Percentiles rank a stretch among this genome's conserved stretches.
Evolutionary conservation across 2,113 vertebrate species (phyloP).

Genomic region (Hippopotamus amphibius): DNA sequence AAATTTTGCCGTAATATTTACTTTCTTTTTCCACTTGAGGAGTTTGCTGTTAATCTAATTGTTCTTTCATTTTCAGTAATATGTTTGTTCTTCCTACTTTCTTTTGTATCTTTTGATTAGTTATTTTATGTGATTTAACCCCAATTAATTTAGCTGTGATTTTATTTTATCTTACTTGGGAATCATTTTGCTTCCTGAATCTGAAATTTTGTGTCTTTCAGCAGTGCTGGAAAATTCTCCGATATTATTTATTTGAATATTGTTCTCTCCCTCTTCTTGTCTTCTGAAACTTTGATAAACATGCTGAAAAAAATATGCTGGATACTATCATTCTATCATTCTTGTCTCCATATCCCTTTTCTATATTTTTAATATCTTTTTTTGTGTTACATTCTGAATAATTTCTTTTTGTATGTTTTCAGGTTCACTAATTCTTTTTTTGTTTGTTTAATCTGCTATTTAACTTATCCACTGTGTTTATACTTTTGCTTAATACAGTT

Average conservation of each 20-base stretch:
- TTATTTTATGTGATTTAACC: background rate
- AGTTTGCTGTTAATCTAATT: background rate
- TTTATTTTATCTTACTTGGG: background rate
- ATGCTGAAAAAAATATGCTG: background rate
- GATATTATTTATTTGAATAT: background rate
- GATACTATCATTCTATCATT: background rate
- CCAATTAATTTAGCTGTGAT: background rate
- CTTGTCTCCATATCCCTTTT: background rate
- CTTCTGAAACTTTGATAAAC: background rate
- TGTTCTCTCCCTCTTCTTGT: background rate
- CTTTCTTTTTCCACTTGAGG: background rate
- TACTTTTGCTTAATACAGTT: background rate
- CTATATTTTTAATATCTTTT: background rate
- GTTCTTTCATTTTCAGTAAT: background rate
- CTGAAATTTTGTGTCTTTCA: background rate
- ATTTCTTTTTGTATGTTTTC: background rate
- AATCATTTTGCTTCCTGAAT: background rate
- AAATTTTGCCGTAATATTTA: background rate
- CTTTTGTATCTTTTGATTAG: background rate
- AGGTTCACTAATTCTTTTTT: background rate
- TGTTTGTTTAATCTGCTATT: background rate
- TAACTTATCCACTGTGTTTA: background rate
- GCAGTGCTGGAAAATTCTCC: background rate
- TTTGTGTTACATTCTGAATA: background rate
- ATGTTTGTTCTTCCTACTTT: background rate